A percentile compares a stretch with the other conserved stretches of the same genome.
These are phyloP conservation scores for Metellina segmentata DNA, from an alignment of 2,888 invertebrate genomes.

Conservation along the genomic window DNA sequence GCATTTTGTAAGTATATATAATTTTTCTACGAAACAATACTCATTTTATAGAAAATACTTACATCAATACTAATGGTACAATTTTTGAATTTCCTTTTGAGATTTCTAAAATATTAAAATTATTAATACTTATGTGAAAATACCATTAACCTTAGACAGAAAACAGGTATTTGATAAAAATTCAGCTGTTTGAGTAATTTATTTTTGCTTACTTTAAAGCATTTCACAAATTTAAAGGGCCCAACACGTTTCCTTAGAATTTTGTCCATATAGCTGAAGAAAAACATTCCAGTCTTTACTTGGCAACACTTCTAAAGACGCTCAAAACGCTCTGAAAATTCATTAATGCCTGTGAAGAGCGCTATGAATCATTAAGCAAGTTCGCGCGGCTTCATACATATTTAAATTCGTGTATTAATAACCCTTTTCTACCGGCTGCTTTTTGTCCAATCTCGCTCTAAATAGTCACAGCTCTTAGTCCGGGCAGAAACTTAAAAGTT, in stretches of 20 bases:
- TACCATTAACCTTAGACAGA: not conserved
- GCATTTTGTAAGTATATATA: no score
- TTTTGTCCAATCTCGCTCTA: not conserved
- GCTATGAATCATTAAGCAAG: not conserved
- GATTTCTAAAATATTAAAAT: no score
- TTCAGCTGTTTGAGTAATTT: not conserved
- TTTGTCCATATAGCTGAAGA: not conserved
- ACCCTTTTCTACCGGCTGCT: not conserved
- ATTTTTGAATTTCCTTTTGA: no score
- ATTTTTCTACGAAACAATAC: no score
- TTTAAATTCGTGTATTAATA: not conserved
- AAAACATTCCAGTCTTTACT: not conserved
- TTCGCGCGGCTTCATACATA: not conserved
- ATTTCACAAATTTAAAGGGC: not conserved
- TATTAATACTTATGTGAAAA: no score
- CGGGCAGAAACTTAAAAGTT: not conserved
- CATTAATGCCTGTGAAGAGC: not conserved
- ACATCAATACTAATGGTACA: no score
- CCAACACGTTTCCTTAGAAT: not conserved
- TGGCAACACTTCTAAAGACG: no score
- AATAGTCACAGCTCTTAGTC: not conserved
- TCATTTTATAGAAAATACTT: no score
- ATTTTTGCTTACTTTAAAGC: not conserved
- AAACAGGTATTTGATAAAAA: not conserved
- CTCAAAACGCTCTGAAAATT: not conserved